Evolutionary conservation across 2,888 invertebrate genomes (phyloP).

Genomic region (Troilus luridus): DNA sequence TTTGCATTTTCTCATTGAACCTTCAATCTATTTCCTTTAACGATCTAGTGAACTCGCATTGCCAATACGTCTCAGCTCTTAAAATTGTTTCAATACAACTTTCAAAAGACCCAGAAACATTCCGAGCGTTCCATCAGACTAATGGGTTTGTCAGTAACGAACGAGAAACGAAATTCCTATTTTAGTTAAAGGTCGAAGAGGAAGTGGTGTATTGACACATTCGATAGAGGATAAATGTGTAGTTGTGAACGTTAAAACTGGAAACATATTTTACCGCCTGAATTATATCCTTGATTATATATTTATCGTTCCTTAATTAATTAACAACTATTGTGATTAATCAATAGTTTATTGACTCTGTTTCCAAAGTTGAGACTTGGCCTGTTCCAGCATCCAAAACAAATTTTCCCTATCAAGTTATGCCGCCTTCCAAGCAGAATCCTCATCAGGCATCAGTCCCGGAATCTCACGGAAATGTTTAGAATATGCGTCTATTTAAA

Average conservation of each 20-base stretch:
- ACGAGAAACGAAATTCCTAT: constrained; percentile 1
- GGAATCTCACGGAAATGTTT: too few relatives aligned
- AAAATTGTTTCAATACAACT: background rate
- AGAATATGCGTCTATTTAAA: too few relatives aligned
- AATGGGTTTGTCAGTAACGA: background rate
- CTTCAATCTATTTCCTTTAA: too few relatives aligned
- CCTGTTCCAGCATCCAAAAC: too few relatives aligned
- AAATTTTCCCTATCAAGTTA: too few relatives aligned
- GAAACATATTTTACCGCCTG: background rate
- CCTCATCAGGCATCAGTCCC: too few relatives aligned
- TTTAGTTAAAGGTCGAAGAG: background rate
- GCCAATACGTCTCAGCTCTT: background rate
- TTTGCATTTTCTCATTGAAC: too few relatives aligned
- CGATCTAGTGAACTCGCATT: background rate
- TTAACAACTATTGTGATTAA: too few relatives aligned
- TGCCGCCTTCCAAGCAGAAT: too few relatives aligned
- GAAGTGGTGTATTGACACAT: background rate
- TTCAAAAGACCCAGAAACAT: background rate
- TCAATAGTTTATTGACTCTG: too few relatives aligned
- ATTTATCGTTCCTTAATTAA: background rate
- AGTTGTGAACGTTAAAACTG: background rate
- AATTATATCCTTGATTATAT: background rate
- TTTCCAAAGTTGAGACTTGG: too few relatives aligned
- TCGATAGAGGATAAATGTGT: background rate
- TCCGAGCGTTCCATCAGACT: background rate